Evolutionary conservation across 92 coral and sea anemone genomes (phyloP), one percentile per base, ranked within the genome.

Genomic region (Zoanthus gigantus): DNA sequence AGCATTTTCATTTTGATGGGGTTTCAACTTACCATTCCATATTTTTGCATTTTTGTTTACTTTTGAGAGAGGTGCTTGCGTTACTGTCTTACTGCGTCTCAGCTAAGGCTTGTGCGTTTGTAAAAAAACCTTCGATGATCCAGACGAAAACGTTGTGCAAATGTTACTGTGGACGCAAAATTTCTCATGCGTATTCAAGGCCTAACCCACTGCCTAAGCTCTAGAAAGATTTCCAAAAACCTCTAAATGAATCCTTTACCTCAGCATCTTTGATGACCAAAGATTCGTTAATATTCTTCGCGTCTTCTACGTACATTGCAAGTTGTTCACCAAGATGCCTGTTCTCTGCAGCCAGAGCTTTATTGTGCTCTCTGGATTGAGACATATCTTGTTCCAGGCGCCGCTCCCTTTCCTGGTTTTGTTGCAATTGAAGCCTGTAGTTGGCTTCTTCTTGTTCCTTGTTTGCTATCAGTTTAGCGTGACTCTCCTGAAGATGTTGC

Each of bases 221-320:
- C n/a, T 58, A 0, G 3, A 6, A 58, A 58, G 2, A 58, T 13
- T 3, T 60, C 17, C 17, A 0, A 7, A 57, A 57, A 0, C 3
- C 63, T 15, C 63, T 12, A 57, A 15, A 1, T 60, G 17, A 0
- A 16, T n/a, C 28, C 30, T 84, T 17, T 88, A 97, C 99, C 96
- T 97, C 99, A 9, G 99, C 98, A 57, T 97, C 99, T 71, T 97
- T 97, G 34, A 97, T 97, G 28, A 97, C 97, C 48, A 97, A 86
- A 2, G 94, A 89, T 86, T 97, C 99, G 58, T 89, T 94, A 32
- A 93, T 92, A 28, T 91, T 87, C 87, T 95, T 93, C 42, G 93
- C 76, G 9, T 97, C 97, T 23, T 97, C 98, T 44, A 94, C 96
- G 72, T 91, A 90, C 68, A 91, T 86, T 46, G 67, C 69, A 74